Evolutionary conservation across 2,113 vertebrate species (phyloP).

Genomic region (Embiotoca jacksoni): DNA sequence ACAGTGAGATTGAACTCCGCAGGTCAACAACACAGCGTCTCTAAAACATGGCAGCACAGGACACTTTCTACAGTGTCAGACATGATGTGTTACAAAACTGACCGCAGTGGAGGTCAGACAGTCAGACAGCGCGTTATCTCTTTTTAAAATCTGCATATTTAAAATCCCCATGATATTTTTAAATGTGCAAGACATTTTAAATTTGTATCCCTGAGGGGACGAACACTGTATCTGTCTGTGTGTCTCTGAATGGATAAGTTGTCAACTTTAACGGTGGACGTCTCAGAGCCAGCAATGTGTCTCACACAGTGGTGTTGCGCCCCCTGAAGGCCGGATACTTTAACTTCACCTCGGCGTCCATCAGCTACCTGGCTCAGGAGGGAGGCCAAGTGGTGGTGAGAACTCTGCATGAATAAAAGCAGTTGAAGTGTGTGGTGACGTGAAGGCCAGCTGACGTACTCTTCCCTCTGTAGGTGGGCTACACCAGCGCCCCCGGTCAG

Average conservation of each 20-base stretch:
- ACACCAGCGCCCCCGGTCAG: constrained; percentile 94
- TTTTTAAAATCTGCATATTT: no score
- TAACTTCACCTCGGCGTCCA: constrained; percentile 95
- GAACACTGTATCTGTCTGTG: no score
- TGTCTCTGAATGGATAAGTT: neutral
- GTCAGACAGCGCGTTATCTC: no score
- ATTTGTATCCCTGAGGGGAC: no score
- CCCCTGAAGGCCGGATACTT: constrained; percentile 98
- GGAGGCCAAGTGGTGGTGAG: constrained; percentile 93
- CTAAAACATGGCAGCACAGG: no score
- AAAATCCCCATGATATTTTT: no score
- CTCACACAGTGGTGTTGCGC: constrained; percentile 93
- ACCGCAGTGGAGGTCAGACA: no score
- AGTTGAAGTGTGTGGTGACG: neutral
- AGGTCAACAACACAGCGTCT: no score
- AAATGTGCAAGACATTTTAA: no score
- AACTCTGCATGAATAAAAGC: neutral
- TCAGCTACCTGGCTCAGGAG: constrained; percentile 95
- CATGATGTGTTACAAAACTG: no score
- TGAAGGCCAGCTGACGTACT: neutral
- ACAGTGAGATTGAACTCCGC: no score
- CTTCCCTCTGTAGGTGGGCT: constrained; percentile 86
- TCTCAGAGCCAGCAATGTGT: constrained; percentile 93
- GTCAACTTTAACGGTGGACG: constrained; percentile 74
- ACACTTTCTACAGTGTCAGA: no score